These are phyloP conservation scores for Hozukius guyotensis DNA, from an alignment of 2,797 vertebrate genomes.

Conservation along the genomic window DNA sequence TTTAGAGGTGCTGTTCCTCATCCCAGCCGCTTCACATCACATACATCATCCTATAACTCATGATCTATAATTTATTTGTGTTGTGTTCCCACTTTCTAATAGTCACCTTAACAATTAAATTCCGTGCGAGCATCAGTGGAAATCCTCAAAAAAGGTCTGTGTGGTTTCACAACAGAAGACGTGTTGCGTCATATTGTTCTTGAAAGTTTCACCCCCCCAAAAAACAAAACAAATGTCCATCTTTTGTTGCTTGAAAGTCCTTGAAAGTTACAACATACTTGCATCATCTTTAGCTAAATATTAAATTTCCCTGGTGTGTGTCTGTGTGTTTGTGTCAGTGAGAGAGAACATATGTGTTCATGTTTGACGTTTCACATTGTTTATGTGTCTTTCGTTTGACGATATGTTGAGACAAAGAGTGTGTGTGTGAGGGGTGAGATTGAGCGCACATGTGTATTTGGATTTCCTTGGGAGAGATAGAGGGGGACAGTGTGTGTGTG, in stretches of 20 bases:
- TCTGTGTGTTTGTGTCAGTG: not conserved
- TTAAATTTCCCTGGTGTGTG: slow-evolving; percentile 6
- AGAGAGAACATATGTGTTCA: not conserved
- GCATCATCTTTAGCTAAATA: slow-evolving; percentile 48
- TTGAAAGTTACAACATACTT: slow-evolving; percentile 48
- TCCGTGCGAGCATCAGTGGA: not conserved
- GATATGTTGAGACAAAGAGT: not conserved
- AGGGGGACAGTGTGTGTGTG: not conserved
- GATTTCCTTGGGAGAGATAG: slow-evolving; percentile 13
- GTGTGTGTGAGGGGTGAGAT: not conserved
- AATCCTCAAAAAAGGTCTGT: not conserved
- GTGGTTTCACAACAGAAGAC: slow-evolving; percentile 9
- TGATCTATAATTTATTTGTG: not conserved
- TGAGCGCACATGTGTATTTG: not conserved
- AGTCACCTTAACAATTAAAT: not conserved
- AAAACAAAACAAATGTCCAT: slow-evolving; percentile 29
- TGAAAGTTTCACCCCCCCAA: slow-evolving; percentile 8
- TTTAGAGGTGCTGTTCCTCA: no score
- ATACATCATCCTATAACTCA: not conserved
- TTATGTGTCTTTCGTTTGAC: slow-evolving; percentile 10
- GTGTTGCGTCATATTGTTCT: slow-evolving; percentile 18
- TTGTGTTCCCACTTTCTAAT: not conserved
- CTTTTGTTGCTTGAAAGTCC: slow-evolving; percentile 24
- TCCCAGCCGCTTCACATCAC: no score
- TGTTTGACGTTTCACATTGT: not conserved